Evolutionary conservation across 2,113 vertebrate genomes (phyloP).

Genomic region (Brachypteracias leptosomus): DNA sequence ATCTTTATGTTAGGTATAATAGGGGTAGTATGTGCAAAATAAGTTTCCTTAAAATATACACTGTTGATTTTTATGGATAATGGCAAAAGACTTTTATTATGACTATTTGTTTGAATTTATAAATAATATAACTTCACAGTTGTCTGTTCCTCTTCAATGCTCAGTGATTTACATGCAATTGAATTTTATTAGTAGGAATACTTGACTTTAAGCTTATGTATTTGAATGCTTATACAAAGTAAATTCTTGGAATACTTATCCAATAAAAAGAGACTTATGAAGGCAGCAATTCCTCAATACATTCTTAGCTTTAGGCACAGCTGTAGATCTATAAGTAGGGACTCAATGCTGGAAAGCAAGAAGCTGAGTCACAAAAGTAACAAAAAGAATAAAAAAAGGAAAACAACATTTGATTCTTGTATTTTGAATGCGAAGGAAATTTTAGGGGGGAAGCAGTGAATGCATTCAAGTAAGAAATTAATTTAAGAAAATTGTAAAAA

Average conservation of each 20-base stretch:
- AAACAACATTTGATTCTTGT: neutral
- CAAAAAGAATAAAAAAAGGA: neutral
- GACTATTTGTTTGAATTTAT: neutral
- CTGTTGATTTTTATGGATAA: neutral
- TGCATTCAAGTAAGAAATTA: neutral
- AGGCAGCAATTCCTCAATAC: neutral
- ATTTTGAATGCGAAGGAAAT: neutral
- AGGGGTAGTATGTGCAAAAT: neutral
- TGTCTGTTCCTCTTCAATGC: neutral
- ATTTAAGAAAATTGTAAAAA: neutral
- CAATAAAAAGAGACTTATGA: neutral
- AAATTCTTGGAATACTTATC: constrained; percentile 2
- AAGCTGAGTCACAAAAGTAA: neutral
- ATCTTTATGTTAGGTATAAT: neutral
- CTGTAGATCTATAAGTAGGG: neutral
- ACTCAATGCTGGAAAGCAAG: neutral
- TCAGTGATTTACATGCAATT: neutral
- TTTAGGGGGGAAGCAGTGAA: neutral
- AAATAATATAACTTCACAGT: neutral
- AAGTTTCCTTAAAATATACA: neutral
- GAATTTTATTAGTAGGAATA: neutral
- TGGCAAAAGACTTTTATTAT: neutral
- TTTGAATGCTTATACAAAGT: neutral
- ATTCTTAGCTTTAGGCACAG: neutral
- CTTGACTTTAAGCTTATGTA: neutral